Conservation (phyloP, 1,140 invertebrate species). For the Drosophila subpulchrella region DNA sequence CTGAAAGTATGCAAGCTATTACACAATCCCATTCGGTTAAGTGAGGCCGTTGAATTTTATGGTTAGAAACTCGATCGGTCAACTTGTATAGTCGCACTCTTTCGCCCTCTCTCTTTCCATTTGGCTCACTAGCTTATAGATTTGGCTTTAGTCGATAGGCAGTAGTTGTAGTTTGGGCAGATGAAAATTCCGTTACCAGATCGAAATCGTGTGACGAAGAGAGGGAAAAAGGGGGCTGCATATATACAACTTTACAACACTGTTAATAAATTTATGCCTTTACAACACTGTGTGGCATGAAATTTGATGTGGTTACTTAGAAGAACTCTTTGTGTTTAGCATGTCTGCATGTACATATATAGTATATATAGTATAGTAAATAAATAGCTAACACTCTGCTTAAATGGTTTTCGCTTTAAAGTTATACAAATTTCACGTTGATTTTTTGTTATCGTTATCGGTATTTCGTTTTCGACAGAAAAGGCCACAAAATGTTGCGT, state of each 20-base stretch:
- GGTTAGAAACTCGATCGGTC: background rate
- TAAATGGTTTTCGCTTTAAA: constrained; percentile 36
- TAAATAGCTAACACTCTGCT: constrained; percentile 54
- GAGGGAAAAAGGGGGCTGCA: background rate
- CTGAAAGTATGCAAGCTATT: background rate
- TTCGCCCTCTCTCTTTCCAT: constrained; percentile 1
- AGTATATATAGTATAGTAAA: constrained; percentile 46
- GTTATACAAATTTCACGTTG: constrained; percentile 39
- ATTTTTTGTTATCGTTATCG: constrained; percentile 32
- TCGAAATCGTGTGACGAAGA: background rate
- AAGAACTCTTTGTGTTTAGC: constrained; percentile 21
- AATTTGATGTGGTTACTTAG: background rate
- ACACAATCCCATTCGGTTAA: background rate
- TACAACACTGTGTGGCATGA: constrained; percentile 4
- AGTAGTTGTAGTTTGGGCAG: constrained; percentile 49
- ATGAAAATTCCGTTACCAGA: constrained; percentile 4
- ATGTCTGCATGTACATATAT: constrained; percentile 18
- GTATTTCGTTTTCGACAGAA: constrained; percentile 51
- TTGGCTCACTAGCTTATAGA: constrained; percentile 21
- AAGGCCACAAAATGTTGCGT: constrained; percentile 81
- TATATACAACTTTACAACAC: background rate
- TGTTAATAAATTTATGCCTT: background rate
- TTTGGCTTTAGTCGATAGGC: constrained; percentile 34
- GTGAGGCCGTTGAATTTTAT: constrained; percentile 1
- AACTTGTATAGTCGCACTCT: background rate